Base-by-base conservation (phyloP, 2,113 vertebrate species). In the Octodon degus region DNA sequence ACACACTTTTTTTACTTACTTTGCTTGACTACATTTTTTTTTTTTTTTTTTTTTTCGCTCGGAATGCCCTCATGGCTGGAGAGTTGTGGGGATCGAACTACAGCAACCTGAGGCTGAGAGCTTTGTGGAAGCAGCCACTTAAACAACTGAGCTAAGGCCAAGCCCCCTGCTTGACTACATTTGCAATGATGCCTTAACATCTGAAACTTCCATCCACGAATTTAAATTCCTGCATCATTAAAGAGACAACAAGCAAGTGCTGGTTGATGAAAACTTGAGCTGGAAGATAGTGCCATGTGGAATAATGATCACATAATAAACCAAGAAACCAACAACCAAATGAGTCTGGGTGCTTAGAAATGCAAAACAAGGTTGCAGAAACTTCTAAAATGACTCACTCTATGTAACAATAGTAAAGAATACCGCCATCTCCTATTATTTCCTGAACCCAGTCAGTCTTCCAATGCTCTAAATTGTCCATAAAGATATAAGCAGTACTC, bases 161-260 rank as follows among this genome's bases (percentile, higher is more conserved):
- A n/a, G n/a, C n/a, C n/a, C n/a, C n/a, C n/a, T 97, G 60, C 89
- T 90, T 94, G 96, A 82, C 97, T 97, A 97, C 97, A 98, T 97
- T 98, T 97, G 96, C 96, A 97, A 95, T 95, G 86, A 16, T 96
- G 58, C 89, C 95, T 98, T 97, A 97, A 97, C 95, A 97, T 88
- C 93, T 95, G 94, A 97, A 98, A 97, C 74, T 84, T 55, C 92
- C 90, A 91, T 72, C 97, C n/a, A 1, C 92, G 93, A 97, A 96
- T 97, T 96, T 97, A 97, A 97, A 98, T 97, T 95, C 97, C 97
- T 98, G 77, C 93, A 97, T 85, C 97, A 97, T 98, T 98, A 97
- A 95, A 87, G 92, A 87, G 86, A 63, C 97, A 97, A 94, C 96
- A 98, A 95, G 80, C 82, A 96, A 89, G 76, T 92, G 81, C 85